Base-by-base conservation (phyloP, 2,797 vertebrate genomes). In the Buceros bicornis region DNA sequence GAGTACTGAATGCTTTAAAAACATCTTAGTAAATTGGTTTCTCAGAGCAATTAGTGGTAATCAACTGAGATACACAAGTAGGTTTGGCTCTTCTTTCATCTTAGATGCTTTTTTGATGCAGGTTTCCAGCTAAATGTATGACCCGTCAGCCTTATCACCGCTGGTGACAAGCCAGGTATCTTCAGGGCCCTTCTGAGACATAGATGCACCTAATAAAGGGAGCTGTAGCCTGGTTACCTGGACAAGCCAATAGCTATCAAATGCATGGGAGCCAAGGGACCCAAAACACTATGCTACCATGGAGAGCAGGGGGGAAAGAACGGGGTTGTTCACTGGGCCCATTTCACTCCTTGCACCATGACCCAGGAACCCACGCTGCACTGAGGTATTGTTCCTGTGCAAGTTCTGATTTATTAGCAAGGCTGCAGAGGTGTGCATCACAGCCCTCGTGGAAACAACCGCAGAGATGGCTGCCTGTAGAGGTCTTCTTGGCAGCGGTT, bases 41-140 rank as follows among this genome's bases (percentile, higher is more conserved):
- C 45, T 54, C 78, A 37, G 58, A 77, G 70, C n/a, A 92, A 81
- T 94, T 89, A 84, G 65, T 47, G 60, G 47, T 22, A 86, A 94
- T 81, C 51, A 89, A 19, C 51, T 88, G 51, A 91, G 70, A 67
- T 35, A 45, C 37, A 40, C n/a, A 51, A 54, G 31, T 24, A 80
- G 29, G 24, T 60, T 57, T 90, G 47, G 22, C 28, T 64, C 31
- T 48, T 56, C 45, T 69, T 73, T 84, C 35, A 77, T 43, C 40
- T 28, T 17, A 28, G 37, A 31, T 43, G 16, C 29, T 87, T 81
- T 89, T 42, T 37, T 50, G 47, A 25, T 69, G 42, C 11, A 42
- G 15, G 19, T 58, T 78, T 78, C 89, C 56, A 61, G 56, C 50
- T 64, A 90, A 79, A 90, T 24, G 13, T 24, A 29, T 48, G 73